A percentile compares a stretch with the other conserved stretches of the same genome.
Evolutionary conservation across 2,888 invertebrate genomes (phyloP).

Genomic region (Physocephala rufipes): DNA sequence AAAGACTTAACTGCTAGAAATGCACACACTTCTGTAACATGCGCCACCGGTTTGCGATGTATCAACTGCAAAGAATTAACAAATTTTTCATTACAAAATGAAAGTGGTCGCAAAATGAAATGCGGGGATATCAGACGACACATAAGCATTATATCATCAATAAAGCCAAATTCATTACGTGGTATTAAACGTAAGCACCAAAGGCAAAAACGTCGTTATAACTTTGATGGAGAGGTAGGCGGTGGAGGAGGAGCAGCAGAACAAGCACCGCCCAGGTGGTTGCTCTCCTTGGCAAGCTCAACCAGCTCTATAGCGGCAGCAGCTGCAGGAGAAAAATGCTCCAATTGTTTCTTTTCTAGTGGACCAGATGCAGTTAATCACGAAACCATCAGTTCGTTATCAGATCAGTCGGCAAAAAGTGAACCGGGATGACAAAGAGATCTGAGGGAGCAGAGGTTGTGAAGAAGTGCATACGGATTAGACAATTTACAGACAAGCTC

Average conservation of each 20-base stretch:
- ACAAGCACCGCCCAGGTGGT: conserved; percentile 49
- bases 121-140: conserved; percentile 52
- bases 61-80: conserved; percentile 49
- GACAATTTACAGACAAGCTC: not conserved
- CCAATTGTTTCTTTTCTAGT: conserved; percentile 44
- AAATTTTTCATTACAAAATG: conserved; percentile 33
- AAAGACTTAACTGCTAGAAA: too few species aligned
- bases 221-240: conserved; percentile 30
- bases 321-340: conserved; percentile 40
- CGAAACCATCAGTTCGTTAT: conserved; percentile 32
- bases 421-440: conserved; percentile 52
- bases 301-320: conserved; percentile 15
- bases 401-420: conserved; percentile 35
- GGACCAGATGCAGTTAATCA: conserved; percentile 40
- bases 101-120: conserved; percentile 30
- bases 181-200: conserved; percentile 42
- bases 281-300: conserved; percentile 50
- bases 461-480: conserved; percentile 5
- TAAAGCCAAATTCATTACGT: conserved; percentile 42
- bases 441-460: conserved; percentile 52
- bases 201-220: conserved; percentile 42
- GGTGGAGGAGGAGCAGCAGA: too few species aligned
- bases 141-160: conserved; percentile 44
- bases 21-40: conserved; percentile 50
- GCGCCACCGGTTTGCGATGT: conserved; percentile 57